phyloP scores from a whole-genome alignment of 2,888 invertebrate genomes.

The Allolobophora icterica region DNA sequence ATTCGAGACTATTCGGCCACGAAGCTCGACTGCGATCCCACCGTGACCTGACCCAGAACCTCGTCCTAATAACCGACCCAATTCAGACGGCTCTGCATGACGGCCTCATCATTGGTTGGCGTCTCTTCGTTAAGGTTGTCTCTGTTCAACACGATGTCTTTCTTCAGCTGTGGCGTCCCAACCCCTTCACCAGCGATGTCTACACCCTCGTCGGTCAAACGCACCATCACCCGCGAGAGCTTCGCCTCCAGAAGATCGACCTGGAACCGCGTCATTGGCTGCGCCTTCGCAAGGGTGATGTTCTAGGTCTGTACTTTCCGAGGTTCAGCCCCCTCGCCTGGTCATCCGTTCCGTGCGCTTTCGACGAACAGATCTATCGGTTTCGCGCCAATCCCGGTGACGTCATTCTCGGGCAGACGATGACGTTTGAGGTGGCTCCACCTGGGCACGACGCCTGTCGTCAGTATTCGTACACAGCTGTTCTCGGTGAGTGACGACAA shows the following conservation, averaged over 20 bases:
- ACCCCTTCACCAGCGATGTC: constrained; percentile 34
- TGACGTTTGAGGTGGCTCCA: constrained; percentile 34
- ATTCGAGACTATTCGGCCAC: constrained; percentile 46
- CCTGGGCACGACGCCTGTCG: constrained; percentile 41
- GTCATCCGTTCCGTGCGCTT: constrained; percentile 46
- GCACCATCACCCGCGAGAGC: constrained; percentile 41
- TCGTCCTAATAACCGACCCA: constrained; percentile 47
- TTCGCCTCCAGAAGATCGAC: constrained; percentile 43
- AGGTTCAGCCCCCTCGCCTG: constrained; percentile 44
- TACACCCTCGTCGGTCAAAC: constrained; percentile 46
- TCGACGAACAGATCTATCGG: constrained; percentile 35
- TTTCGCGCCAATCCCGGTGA: constrained; percentile 27
- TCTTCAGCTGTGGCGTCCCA: constrained; percentile 42
- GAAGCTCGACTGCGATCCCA: constrained; percentile 46
- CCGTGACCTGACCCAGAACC: constrained; percentile 37
- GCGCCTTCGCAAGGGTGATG: constrained; percentile 41
- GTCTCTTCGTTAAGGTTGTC: constrained; percentile 46
- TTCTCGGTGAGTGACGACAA: constrained; percentile 43
- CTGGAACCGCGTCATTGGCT: constrained; percentile 31
- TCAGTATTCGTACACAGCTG: constrained; percentile 47
- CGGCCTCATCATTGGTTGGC: constrained; percentile 45
- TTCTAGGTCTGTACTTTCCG: constrained; percentile 46
- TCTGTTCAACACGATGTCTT: constrained; percentile 44
- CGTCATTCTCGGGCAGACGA: constrained; percentile 38
- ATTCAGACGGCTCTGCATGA: constrained; percentile 41